Evolutionary conservation across 2,888 invertebrate genomes (phyloP).

Genomic region (Oscheius onirici): DNA sequence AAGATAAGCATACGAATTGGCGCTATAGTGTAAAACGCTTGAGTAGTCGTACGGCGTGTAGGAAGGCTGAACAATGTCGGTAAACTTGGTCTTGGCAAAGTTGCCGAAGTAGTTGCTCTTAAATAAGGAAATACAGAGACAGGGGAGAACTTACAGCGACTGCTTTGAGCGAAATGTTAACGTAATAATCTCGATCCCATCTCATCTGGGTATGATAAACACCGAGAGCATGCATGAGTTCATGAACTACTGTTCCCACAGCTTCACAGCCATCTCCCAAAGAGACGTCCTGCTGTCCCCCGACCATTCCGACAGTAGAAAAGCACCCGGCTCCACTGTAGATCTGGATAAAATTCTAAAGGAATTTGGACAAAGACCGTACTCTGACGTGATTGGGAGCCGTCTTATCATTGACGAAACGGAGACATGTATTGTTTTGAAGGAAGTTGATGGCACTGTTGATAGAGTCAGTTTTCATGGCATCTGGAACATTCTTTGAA

Average conservation of each 20-base stretch:
- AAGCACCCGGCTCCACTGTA: slow-evolving; percentile 26
- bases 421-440: slow-evolving; percentile 34
- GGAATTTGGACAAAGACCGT: background rate
- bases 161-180: background rate
- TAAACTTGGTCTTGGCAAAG: slow-evolving; percentile 30
- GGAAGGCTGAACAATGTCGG: slow-evolving; percentile 29
- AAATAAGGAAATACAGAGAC: background rate
- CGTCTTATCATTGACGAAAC: slow-evolving; percentile 30
- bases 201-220: slow-evolving; percentile 26
- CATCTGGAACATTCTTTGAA: slow-evolving; percentile 7
- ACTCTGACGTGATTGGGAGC: slow-evolving; percentile 42
- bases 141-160: background rate
- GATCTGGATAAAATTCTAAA: background rate
- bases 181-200: slow-evolving; percentile 15
- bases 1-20: slow-evolving; percentile 31
- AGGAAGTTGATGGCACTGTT: slow-evolving; percentile 25
- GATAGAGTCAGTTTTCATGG: slow-evolving; percentile 28
- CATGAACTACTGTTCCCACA: slow-evolving; percentile 24
- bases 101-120: slow-evolving; percentile 10
- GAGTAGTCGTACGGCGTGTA: slow-evolving; percentile 44
- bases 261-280: slow-evolving; percentile 44
- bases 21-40: slow-evolving; percentile 49
- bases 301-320: slow-evolving; percentile 43
- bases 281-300: slow-evolving; percentile 42
- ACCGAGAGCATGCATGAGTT: slow-evolving; percentile 8